Evolutionary conservation across 2,113 vertebrate species (phyloP).

Genomic region (Rynchops niger): DNA sequence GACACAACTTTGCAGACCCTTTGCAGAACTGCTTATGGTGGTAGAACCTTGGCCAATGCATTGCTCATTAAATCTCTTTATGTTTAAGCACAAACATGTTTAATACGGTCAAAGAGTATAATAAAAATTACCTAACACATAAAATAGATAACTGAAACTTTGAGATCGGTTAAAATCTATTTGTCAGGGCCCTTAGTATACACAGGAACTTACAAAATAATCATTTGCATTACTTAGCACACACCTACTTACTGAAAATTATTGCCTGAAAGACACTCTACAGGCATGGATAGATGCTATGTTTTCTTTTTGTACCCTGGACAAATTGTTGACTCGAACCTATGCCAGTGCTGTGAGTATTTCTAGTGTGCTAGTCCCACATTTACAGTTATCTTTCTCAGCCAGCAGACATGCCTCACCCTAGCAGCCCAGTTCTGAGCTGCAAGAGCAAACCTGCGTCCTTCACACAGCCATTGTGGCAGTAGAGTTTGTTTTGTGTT

Average conservation of each 20-base stretch:
- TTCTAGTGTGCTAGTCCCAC: not conserved
- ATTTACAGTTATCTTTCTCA: not conserved
- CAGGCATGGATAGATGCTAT: not conserved
- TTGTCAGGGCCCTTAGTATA: not conserved
- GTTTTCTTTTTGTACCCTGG: not conserved
- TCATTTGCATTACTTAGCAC: not conserved
- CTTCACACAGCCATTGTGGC: not conserved
- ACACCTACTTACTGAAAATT: not conserved
- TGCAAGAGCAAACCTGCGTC: not conserved
- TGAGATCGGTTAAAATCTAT: not conserved
- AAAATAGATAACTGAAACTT: not conserved
- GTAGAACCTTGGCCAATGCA: not conserved
- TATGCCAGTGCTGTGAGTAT: not conserved
- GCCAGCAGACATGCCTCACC: not conserved
- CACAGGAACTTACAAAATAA: not conserved
- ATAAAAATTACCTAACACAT: not conserved
- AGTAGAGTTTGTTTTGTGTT: not conserved
- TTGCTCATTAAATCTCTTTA: not conserved
- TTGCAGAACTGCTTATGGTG: not conserved
- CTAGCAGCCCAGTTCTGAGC: not conserved
- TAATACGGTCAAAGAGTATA: accelerated
- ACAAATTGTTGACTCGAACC: not conserved
- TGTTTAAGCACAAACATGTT: not conserved
- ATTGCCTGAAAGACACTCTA: not conserved
- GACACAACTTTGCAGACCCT: not conserved